A percentile compares a stretch with the other conserved stretches of the same genome.
phyloP scores from a whole-genome alignment of 2,797 vertebrate genomes.

The Rhynchotus rufescens region DNA sequence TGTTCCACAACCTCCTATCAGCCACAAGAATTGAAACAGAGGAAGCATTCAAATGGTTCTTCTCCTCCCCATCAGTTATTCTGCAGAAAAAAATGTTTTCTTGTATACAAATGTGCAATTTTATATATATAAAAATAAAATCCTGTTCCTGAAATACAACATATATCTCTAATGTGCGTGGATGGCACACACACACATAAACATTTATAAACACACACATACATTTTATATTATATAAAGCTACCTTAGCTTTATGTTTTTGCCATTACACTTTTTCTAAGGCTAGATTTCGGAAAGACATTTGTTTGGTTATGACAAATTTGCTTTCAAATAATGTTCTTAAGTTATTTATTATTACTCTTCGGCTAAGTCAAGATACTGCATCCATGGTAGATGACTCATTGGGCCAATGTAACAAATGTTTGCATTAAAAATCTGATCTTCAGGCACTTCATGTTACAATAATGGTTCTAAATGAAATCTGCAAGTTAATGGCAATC shows the following conservation, averaged over 20 bases:
- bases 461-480: slow-evolving; percentile 18
- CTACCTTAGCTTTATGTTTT: not conserved
- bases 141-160: not conserved
- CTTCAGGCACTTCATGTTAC: slow-evolving; percentile 31
- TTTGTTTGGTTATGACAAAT: not conserved
- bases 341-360: not conserved
- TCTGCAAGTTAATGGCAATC: not conserved
- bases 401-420: slow-evolving; percentile 21
- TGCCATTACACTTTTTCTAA: not conserved
- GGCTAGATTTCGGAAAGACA: not conserved
- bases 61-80: not conserved
- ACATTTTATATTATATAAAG: no score
- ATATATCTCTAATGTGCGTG: no score
- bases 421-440: slow-evolving; percentile 38
- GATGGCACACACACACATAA: no score
- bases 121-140: not conserved
- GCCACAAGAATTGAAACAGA: slow-evolving; percentile 29
- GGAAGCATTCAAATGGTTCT: not conserved
- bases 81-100: not conserved
- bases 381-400: no score
- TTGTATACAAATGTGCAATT: not conserved
- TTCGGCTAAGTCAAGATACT: no score
- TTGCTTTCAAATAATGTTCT: not conserved
- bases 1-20: slow-evolving; percentile 1
- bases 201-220: no score